These are phyloP conservation scores for Motacilla tschutschensis DNA, from an alignment of 2,113 vertebrate genomes.

Conservation along the genomic window DNA sequence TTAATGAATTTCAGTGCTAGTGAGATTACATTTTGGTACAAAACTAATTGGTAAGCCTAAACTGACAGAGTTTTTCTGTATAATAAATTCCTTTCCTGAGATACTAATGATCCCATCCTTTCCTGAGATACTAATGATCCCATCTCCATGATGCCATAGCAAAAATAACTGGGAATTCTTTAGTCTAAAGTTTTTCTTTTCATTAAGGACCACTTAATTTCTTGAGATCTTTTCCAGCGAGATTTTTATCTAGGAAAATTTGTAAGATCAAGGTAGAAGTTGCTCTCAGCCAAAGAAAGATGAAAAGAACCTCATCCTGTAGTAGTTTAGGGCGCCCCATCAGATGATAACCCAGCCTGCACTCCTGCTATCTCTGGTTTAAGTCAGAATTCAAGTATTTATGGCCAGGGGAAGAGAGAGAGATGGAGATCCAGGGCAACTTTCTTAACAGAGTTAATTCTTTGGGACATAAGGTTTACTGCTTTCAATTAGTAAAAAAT, in stretches of 20 bases:
- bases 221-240: neutral
- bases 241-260: neutral
- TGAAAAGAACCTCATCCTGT: neutral
- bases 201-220: neutral
- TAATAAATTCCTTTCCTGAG: neutral
- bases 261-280: neutral
- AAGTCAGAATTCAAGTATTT: neutral
- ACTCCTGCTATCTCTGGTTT: neutral
- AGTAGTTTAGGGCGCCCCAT: neutral
- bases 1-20: neutral
- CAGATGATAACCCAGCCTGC: neutral
- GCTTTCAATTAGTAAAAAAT: neutral
- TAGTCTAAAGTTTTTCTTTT: neutral
- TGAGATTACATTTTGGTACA: neutral
- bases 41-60: neutral
- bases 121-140: too few species aligned
- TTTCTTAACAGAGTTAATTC: neutral
- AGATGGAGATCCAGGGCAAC: neutral
- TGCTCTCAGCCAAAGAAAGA: neutral
- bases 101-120: neutral
- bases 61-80: neutral
- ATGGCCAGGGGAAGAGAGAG: neutral
- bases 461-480: neutral
- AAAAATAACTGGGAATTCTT: neutral
- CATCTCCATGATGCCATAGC: neutral